Evolutionary conservation across 2,113 vertebrate species (phyloP).

Genomic region (Microcebus ravelobensis): DNA sequence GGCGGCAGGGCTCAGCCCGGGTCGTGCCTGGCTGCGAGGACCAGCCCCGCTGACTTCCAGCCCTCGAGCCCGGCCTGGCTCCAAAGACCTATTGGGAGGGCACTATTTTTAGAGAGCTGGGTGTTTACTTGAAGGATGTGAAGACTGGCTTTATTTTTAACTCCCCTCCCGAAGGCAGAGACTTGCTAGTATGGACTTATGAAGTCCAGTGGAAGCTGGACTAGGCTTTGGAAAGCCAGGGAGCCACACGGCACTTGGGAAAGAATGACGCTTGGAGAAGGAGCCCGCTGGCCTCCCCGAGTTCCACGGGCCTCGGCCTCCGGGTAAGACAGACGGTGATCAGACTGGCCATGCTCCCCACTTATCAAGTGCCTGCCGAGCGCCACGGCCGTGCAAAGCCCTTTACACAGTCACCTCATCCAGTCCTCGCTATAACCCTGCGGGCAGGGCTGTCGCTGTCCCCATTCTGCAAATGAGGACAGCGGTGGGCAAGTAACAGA

Average conservation of each 20-base stretch:
- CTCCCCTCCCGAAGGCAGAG: constrained; percentile 25
- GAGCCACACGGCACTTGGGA: background rate
- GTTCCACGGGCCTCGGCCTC: background rate
- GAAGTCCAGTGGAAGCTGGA: constrained; percentile 56
- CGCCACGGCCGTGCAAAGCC: rapidly evolving
- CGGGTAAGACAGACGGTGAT: rapidly evolving
- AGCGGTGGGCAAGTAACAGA: background rate
- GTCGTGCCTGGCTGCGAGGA: background rate
- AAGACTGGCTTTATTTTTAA: constrained; percentile 74
- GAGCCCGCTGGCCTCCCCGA: background rate
- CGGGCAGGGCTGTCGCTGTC: background rate
- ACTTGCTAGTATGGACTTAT: background rate
- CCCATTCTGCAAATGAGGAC: background rate
- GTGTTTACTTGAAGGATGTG: constrained; percentile 67
- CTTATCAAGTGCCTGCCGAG: background rate
- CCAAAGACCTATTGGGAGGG: background rate
- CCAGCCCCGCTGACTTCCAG: background rate
- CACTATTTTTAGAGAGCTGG: constrained; percentile 66
- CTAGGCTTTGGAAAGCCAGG: constrained; percentile 21
- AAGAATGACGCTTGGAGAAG: background rate
- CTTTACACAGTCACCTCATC: background rate
- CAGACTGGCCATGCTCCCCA: background rate
- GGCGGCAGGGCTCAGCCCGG: background rate
- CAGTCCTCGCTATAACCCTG: background rate
- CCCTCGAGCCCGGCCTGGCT: background rate